Base-by-base conservation (phyloP, 2,797 vertebrate species). In the Protonibea diacanthus region DNA sequence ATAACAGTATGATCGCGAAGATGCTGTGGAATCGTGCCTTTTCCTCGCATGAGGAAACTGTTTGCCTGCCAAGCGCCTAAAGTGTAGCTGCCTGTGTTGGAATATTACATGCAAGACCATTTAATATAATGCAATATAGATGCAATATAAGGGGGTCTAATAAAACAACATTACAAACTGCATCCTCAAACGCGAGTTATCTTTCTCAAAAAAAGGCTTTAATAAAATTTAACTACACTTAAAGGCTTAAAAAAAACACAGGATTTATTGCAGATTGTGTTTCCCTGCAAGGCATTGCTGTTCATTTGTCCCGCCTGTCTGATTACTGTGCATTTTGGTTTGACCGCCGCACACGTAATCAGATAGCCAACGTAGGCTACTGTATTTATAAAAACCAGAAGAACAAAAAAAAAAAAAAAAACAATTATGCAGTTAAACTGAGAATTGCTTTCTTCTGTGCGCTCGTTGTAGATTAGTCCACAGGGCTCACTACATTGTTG, bases 1-100 rank as follows among this genome's bases (percentile, higher is more conserved):
- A 89, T 88, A 84, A 84, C 70, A 45, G 60, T 57, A 56, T 59
- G 38, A 80, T 78, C 47, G 25, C 20, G 13, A 59, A 20, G 27
- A 67, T 2, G 9, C 70, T 20, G 60, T 29, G 27, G 55, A 55
- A 59, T 21, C 0, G 1, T 60, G 29, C 20, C 38, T 51, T 40
- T 48, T 72, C 53, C 53, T 76, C 14, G 57, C 60, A 68, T 62
- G 45, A 56, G 38, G 49, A 71, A 71, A 67, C 38, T 7, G 38
- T 70, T 65, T 78, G 27, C 57, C 56, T 75, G 63, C 23, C 71
- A 62, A 48, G 38, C 1, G 5, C n/a, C 6, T 33, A 33, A 45
- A 57, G 52, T 8, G 3, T 23, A 27, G 23, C 65, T 9, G 33
- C 57, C 61, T 27, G 51, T 21, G 33, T 42, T n/a, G 45, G 59